Conservation (phyloP, 1,140 invertebrate genomes). For the Prorops nasuta region DNA sequence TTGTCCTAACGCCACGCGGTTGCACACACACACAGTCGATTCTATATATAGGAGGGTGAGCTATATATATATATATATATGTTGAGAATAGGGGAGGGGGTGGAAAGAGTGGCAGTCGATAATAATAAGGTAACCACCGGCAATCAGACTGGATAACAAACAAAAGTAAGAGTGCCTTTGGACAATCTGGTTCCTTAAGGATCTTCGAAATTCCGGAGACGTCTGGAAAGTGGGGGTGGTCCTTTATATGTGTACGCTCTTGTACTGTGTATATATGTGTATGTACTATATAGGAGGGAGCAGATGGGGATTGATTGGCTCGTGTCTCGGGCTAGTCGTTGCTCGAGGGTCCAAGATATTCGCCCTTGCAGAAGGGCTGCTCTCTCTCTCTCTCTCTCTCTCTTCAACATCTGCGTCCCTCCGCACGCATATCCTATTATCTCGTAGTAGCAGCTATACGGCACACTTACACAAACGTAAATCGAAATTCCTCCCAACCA, state of each 20-base stretch:
- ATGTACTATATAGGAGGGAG: too few relatives aligned
- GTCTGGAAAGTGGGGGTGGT: conserved; percentile 18
- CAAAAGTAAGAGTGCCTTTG: conserved; percentile 5
- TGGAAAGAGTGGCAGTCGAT: neutral
- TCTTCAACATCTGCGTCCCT: neutral
- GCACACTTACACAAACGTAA: too few relatives aligned
- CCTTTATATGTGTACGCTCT: too few relatives aligned
- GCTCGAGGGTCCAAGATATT: neutral
- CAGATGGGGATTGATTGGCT: conserved; percentile 33
- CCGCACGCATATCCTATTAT: too few relatives aligned
- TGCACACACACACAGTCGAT: too few relatives aligned
- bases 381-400: neutral
- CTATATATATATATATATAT: too few relatives aligned
- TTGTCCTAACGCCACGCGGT: neutral
- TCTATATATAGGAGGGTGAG: neutral
- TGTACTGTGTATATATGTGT: too few relatives aligned
- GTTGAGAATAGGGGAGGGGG: neutral
- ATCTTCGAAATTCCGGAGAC: conserved; percentile 29
- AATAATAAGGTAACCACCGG: too few relatives aligned
- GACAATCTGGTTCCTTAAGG: conserved; percentile 25
- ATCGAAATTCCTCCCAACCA: too few relatives aligned
- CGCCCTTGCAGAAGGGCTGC: neutral
- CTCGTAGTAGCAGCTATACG: too few relatives aligned
- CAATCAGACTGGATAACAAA: neutral
- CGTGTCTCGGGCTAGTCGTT: conserved; percentile 18